phyloP scores from a whole-genome alignment of 1,140 invertebrate genomes.

The Planococcus citri region DNA sequence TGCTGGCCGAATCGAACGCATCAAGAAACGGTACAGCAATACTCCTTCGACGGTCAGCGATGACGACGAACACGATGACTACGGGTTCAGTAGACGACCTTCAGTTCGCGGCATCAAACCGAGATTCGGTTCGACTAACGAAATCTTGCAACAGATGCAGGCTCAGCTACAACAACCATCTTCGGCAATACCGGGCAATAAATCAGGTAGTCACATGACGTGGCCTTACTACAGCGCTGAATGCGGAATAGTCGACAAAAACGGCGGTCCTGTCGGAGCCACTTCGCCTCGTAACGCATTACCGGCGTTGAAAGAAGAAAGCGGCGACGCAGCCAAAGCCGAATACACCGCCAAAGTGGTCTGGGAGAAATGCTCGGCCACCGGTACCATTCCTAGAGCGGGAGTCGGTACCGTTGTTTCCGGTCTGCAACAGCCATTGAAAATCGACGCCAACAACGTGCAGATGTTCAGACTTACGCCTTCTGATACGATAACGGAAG shows the following conservation, averaged over 20 bases:
- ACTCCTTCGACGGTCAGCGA: slow-evolving; percentile 20
- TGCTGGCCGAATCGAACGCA: slow-evolving; percentile 60
- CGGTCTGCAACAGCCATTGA: background rate
- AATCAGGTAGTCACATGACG: slow-evolving; percentile 38
- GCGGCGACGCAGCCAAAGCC: slow-evolving; percentile 3
- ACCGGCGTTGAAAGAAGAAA: slow-evolving; percentile 23
- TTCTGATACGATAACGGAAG: background rate
- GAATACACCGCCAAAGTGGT: slow-evolving; percentile 21
- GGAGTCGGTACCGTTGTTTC: background rate
- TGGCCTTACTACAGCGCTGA: slow-evolving; percentile 51
- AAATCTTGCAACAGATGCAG: slow-evolving; percentile 69
- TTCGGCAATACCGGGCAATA: no score
- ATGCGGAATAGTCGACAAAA: slow-evolving; percentile 23
- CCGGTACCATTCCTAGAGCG: background rate
- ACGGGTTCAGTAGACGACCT: slow-evolving; percentile 74
- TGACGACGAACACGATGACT: slow-evolving; percentile 71
- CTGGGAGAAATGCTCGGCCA: slow-evolving; percentile 4
- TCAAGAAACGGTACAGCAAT: slow-evolving; percentile 52
- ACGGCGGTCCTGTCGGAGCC: background rate
- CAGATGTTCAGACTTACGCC: slow-evolving; percentile 10
- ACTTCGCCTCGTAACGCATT: slow-evolving; percentile 8
- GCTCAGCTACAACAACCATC: slow-evolving; percentile 45
- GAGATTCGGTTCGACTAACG: slow-evolving; percentile 60
- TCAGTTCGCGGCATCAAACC: slow-evolving; percentile 64
- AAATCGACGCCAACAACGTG: slow-evolving; percentile 9